A percentile compares a stretch with the other conserved stretches of the same genome.
Evolutionary conservation across 2,888 invertebrate species (phyloP).

Genomic region (Camponotus fellah): DNA sequence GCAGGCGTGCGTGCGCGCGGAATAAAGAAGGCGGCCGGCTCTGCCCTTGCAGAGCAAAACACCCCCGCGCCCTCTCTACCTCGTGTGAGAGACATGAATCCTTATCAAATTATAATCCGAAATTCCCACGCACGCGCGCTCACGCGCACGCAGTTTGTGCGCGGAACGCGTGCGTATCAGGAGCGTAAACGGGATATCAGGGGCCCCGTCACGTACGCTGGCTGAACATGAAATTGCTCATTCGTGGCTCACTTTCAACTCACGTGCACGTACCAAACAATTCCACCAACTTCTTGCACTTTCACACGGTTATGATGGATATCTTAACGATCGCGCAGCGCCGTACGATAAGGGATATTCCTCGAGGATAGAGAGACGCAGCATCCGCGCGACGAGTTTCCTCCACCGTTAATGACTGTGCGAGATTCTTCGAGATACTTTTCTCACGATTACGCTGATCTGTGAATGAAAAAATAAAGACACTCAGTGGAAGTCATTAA

Average conservation of each 20-base stretch:
- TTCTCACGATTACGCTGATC: slow-evolving; percentile 32
- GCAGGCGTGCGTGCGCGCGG: slow-evolving; percentile 63
- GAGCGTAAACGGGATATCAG: slow-evolving; percentile 56
- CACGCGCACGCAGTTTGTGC: slow-evolving; percentile 58
- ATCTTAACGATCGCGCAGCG: slow-evolving; percentile 69
- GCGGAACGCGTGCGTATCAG: slow-evolving; percentile 24
- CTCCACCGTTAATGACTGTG: slow-evolving; percentile 10
- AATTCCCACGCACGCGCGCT: slow-evolving; percentile 71
- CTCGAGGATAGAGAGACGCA: neutral
- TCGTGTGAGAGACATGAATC: slow-evolving; percentile 62
- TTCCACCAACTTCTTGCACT: slow-evolving; percentile 66
- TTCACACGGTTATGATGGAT: slow-evolving; percentile 75
- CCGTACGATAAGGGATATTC: slow-evolving; percentile 6
- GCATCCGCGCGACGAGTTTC: neutral
- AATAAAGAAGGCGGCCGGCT: slow-evolving; percentile 68
- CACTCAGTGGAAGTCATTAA: neutral
- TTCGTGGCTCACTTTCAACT: slow-evolving; percentile 67
- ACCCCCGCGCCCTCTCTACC: slow-evolving; percentile 41
- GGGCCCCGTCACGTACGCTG: slow-evolving; percentile 68
- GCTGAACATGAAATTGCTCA: slow-evolving; percentile 70
- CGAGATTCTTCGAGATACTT: slow-evolving; percentile 33
- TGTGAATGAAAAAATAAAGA: neutral
- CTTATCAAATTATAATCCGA: slow-evolving; percentile 75
- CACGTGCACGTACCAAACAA: slow-evolving; percentile 68
- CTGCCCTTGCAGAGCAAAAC: slow-evolving; percentile 41